Conservation (phyloP, 2,888 invertebrate species). For the Nomada ferruginata region DNA sequence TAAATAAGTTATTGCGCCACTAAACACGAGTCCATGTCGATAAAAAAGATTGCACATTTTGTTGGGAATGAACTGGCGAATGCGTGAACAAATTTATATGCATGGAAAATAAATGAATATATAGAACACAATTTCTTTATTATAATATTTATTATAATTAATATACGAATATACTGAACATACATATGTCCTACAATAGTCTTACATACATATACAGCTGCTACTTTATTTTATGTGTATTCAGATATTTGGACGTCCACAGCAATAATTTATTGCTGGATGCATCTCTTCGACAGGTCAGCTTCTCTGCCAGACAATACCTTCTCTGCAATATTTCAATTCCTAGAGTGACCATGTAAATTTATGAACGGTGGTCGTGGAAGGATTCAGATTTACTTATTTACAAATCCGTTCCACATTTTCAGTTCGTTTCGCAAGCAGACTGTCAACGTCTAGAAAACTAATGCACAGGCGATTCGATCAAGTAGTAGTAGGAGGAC, state of each 20-base stretch:
- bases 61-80: no score
- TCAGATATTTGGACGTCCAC: background rate
- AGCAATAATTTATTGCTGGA: background rate
- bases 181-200: no score
- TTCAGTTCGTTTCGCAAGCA: background rate
- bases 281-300: background rate
- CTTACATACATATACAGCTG: no score
- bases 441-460: background rate
- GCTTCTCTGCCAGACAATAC: background rate
- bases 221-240: no score
- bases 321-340: background rate
- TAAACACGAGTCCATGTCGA: no score
- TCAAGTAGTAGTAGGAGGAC: background rate
- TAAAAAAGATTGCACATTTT: no score
- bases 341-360: background rate
- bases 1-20: no score
- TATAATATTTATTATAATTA: no score
- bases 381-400: background rate
- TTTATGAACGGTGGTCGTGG: background rate
- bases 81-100: no score
- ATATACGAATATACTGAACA: no score
- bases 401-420: background rate
- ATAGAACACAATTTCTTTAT: no score
- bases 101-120: no score
- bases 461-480: background rate